Base-by-base conservation (phyloP, 2,797 vertebrate species). In the Furcifer pardalis region DNA sequence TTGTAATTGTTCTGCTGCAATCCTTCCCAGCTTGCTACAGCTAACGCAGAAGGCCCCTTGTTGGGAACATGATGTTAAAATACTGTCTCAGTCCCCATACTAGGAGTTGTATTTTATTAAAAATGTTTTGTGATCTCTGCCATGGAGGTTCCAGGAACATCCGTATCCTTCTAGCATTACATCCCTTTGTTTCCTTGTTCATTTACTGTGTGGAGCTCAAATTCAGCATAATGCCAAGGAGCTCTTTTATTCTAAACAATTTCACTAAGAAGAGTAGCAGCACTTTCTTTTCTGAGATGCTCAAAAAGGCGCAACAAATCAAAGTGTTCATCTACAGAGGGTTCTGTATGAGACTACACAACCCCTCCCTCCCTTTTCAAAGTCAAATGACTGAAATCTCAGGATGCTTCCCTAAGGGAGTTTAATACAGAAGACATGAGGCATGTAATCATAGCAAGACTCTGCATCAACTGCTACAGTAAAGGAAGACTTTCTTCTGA, bases 381-480 rank as follows among this genome's bases (percentile, higher is more conserved):
- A 86, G 63, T 81, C 75, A 71, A 37, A 84, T 78, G 56, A 83
- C 46, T 49, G 35, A 77, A n/a, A 77, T 56, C 62, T 62, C 30
- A 59, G 78, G 44, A 77, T 56, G 81, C 65, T 73, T 76, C 52
- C 77, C 66, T 65, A 76, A 80, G 42, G 82, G 42, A 84, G 21
- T 84, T 87, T 84, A 87, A 71, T 69, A 71, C 52, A 81, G 63
- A 87, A 69, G 63, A 87, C 52, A 71, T 21, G 42, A 62, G 56
- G 73, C 82, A 84, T 84, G 56, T 71, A 84, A 84, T 84, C 86
- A 77, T 23, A 87, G 82, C 82, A 87, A 62, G 59, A 81, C 81
- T 84, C 73, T 87, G 30, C 65, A 71, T 76, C 72, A 81, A 15
- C 32, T 52, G 30, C 56, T 62, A 81, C 65, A 56, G n/a, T 59